Base-by-base conservation (phyloP, 2,797 vertebrate genomes). In the Chaetodon trifasciatus region DNA sequence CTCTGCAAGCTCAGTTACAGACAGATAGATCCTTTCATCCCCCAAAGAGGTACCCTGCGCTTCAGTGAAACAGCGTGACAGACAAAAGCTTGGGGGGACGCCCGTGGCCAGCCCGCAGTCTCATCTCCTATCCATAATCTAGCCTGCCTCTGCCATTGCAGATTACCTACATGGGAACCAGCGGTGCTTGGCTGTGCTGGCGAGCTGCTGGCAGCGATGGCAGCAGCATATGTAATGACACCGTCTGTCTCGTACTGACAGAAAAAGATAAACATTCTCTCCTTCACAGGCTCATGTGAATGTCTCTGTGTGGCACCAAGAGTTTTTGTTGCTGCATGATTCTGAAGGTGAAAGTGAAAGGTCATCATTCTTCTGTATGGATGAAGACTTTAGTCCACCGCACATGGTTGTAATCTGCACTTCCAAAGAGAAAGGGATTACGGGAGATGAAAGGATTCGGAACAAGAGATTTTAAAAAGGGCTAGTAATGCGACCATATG, bases 51-150 rank as follows among this genome's bases (percentile, higher is more conserved):
- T 82, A 85, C 79, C 86, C 80, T 70, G 81, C 53, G 74, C 85
- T 86, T 86, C 76, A 76, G 71, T 67, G 78, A 81, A 88, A 80
- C 89, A 85, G 84, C 75, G 58, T 92, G 90, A 92, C 87, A 93
- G 89, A 93, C 88, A 91, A 89, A 90, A 85, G 91, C 93, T 93
- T 84, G 76, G 86, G 91, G 94, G 88, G 77, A 83, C 52, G 93
- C 94, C 91, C 46, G 24, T 86, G 89, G 93, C 91, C 86, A 77
- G 78, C 88, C 86, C 74, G 5, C 72, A 65, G 82, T 82, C 81
- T 86, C 88, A 79, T 89, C 81, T 89, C 66, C 86, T 77, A 78
- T 79, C 88, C 91, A 79, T 91, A 91, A 92, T 91, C 86, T 85
- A 35, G 74, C 68, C 82, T 60, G 70, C 73, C 78, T 81, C 88